These are phyloP conservation scores for Jacana jacana DNA, from an alignment of 2,113 vertebrate species.

Conservation along the genomic window DNA sequence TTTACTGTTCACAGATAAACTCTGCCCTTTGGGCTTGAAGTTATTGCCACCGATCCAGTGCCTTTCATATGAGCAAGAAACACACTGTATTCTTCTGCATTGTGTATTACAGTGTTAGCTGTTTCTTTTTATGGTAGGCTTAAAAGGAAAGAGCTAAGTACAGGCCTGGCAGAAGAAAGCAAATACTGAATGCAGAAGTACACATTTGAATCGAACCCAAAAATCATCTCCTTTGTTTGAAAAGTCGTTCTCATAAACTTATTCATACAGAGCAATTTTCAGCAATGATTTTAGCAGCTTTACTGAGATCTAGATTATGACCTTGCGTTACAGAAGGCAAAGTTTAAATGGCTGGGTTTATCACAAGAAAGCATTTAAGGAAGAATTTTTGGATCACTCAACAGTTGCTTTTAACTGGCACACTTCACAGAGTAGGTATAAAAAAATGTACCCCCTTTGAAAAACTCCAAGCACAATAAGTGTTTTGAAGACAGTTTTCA, in stretches of 20 bases:
- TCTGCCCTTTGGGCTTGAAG: not conserved
- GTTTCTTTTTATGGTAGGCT: conserved; percentile 10
- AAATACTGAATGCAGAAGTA: conserved; percentile 13
- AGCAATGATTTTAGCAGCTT: not conserved
- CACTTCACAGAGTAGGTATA: not conserved
- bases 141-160: conserved; percentile 17
- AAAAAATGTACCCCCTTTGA: not conserved
- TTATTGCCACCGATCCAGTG: not conserved
- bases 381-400: not conserved
- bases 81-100: not conserved
- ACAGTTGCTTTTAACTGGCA: not conserved
- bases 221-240: not conserved
- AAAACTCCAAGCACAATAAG: not conserved
- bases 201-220: not conserved
- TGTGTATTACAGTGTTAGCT: not conserved
- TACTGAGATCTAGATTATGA: not conserved
- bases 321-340: not conserved
- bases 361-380: not conserved
- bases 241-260: not conserved
- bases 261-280: not conserved
- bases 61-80: not conserved
- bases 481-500: not conserved
- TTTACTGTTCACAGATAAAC: not conserved
- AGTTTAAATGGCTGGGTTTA: not conserved
- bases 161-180: not conserved